phyloP scores from a whole-genome alignment of 2,797 vertebrate species.

The Cichlasoma orientale region DNA sequence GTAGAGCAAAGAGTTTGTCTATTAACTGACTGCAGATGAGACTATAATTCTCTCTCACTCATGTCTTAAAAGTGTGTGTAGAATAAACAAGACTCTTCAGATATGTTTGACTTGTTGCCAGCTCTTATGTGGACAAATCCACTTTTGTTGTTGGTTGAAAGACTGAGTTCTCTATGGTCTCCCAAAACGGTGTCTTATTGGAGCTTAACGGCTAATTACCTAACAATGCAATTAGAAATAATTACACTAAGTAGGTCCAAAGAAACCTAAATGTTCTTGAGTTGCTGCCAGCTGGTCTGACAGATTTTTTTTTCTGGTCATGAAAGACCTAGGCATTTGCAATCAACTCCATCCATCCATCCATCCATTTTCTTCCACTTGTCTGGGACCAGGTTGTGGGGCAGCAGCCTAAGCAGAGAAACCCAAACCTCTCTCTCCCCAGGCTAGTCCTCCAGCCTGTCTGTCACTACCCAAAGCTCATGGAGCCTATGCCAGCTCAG shows the following conservation, averaged over 20 bases:
- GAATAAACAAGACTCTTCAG: constrained; percentile 52
- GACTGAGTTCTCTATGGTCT: constrained; percentile 30
- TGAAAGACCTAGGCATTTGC: background rate
- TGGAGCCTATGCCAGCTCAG: too few species aligned
- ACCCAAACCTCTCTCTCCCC: too few species aligned
- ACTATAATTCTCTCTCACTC: constrained; percentile 24
- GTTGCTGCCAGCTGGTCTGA: constrained; percentile 44
- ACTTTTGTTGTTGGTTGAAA: constrained; percentile 43
- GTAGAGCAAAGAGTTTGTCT: constrained; percentile 25
- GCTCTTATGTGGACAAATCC: constrained; percentile 53
- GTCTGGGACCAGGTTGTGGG: too few species aligned
- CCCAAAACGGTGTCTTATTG: constrained; percentile 43
- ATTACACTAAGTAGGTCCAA: constrained; percentile 61
- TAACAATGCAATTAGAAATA: constrained; percentile 65
- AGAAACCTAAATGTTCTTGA: constrained; percentile 49
- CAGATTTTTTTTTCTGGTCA: background rate
- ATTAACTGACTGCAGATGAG: constrained; percentile 36
- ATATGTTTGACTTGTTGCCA: constrained; percentile 47
- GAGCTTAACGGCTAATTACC: constrained; percentile 66
- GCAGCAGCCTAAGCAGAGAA: too few species aligned
- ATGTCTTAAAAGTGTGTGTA: constrained; percentile 45
- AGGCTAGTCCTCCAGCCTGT: too few species aligned
- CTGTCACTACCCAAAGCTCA: too few species aligned
- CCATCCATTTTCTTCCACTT: too few species aligned
- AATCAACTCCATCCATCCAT: background rate